Base-by-base conservation (phyloP, 1,140 invertebrate species). In the Cotesia vestalis region DNA sequence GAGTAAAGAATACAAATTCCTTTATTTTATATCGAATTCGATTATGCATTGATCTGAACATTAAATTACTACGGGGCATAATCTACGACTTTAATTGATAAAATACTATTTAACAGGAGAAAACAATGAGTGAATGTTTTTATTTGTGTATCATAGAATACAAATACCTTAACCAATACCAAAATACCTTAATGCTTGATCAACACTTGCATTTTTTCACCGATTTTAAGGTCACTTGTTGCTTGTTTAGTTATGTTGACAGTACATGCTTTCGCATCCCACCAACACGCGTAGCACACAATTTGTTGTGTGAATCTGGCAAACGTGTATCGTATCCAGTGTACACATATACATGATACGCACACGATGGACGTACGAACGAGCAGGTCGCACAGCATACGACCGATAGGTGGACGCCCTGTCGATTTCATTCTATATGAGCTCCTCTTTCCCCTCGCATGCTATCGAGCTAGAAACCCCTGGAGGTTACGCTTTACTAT, bases 181-280 rank as follows among this genome's bases (percentile, higher is more conserved):
- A 75, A 73, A 72, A 79, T 74, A 77, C 75, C 75, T 72, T 79
- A 75, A 81, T 81, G 81, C 73, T 78, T 80, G 77, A 83, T 83
- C 80, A 81, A 76, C 76, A 74, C 75, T 73, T 63, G 79, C 77
- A 81, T 85, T 85, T 85, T 85, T 84, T 83, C 78, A 71, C 78
- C 79, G 78, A 84, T 85, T 83, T 83, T 82, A 84, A 83, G 81
- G 82, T 85, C 83, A 85, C 83, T 85, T 85, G 83, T 85, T 85
- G 83, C 83, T 84, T 84, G 82, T 84, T 85, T 85, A 83, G 81
- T 83, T 83, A 82, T 83, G 82, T 84, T 40, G 40, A 52, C 52
- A 66, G 70, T 72, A 73, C 73, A 75, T 67, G 76, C 63, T 69
- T 55, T 46, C 57, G 66, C 73, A 71, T 75, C 14, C 69, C 68